phyloP scores from a whole-genome alignment of 2,113 vertebrate species.

The Vulpes lagopus region DNA sequence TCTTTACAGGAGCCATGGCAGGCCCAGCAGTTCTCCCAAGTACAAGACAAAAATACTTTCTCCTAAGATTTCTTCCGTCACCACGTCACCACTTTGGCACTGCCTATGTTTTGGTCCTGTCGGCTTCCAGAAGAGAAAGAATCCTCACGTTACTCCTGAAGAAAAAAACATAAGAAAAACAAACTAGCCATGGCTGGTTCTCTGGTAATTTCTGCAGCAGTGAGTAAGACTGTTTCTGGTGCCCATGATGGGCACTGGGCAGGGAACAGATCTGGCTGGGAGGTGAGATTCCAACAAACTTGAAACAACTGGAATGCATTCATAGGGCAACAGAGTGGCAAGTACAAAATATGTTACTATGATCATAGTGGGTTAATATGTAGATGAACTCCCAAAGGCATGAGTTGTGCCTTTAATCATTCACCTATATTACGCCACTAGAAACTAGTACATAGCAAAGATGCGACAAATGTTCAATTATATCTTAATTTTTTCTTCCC shows the following conservation, averaged over 20 bases:
- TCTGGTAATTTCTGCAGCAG: neutral
- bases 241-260: neutral
- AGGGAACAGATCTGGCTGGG: neutral
- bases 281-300: neutral
- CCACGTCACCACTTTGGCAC: neutral
- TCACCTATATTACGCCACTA: neutral
- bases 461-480: neutral
- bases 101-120: neutral
- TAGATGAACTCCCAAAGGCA: neutral
- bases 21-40: neutral
- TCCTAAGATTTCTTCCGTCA: constrained; percentile 47
- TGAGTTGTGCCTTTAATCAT: constrained; percentile 5
- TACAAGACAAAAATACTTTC: neutral
- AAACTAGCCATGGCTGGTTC: neutral
- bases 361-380: neutral
- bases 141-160: constrained; percentile 41
- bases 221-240: neutral
- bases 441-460: neutral
- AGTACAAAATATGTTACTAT: neutral
- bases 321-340: neutral
- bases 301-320: neutral
- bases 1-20: constrained; percentile 86
- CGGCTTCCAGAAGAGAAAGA: constrained; percentile 59
- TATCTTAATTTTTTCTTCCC: neutral
- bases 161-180: constrained; percentile 55